Conservation (phyloP, 37 sponge, comb jelly and placozoan species). For the Hormiphora californensis region DNA sequence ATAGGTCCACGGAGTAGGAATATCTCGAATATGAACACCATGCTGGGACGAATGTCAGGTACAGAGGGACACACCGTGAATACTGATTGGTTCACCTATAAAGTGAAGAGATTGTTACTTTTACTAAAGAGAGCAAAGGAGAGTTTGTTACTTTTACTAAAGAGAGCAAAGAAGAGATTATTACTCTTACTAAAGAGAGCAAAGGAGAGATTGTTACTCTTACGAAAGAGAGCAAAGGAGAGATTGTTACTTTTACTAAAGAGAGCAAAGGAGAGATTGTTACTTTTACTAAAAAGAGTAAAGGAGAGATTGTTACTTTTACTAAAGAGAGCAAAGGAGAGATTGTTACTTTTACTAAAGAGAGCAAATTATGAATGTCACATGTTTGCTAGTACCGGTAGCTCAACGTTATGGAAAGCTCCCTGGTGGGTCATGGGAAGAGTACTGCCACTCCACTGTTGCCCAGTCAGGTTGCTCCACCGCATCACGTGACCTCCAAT, state of each 20-base stretch:
- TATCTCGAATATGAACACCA: constrained; percentile 59
- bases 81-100: constrained; percentile 55
- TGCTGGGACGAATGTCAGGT: constrained; percentile 58
- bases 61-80: constrained; percentile 61
- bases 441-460: constrained; percentile 60
- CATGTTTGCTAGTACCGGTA: constrained; percentile 11
- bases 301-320: not conserved
- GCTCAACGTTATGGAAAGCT: constrained; percentile 52
- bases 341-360: not conserved
- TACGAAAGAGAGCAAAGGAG: not conserved
- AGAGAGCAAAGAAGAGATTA: not conserved
- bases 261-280: not conserved
- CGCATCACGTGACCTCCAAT: constrained; percentile 61
- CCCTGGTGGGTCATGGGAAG: constrained; percentile 57
- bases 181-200: not conserved
- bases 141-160: not conserved
- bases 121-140: too few relatives aligned
- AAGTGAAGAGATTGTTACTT: not conserved
- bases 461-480: constrained; percentile 56
- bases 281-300: not conserved
- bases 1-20: constrained; percentile 59
- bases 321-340: not conserved
- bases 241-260: not conserved
- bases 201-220: too few relatives aligned
- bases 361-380: too few relatives aligned